Base-by-base conservation (phyloP, 1,140 invertebrate species). In the Laodelphax striatellus region DNA sequence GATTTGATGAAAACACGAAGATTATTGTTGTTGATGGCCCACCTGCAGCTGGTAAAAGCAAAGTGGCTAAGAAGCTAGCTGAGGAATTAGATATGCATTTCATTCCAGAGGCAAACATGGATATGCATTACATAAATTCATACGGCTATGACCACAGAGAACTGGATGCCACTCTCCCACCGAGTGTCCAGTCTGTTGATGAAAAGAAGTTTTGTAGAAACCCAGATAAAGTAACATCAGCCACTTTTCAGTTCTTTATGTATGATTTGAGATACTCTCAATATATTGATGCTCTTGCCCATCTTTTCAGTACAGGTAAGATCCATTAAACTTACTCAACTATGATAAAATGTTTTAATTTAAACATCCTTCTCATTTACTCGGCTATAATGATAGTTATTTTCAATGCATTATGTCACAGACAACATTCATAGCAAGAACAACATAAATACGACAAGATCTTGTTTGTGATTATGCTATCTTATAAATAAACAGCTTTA, bases 1-100 rank as follows among this genome's bases (percentile, higher is more conserved):
- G 68, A 24, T 64, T 66, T 52, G 80, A 85, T 70, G 80, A 84
- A 58, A 83, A 86, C 65, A 76, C 78, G 8, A 83, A 84, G 72
- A 62, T 90, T 6, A 82, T 97, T 52, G 80, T 90, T 2, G 84
- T 97, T 0, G 94, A 97, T 66, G 94, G 93, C 0, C 88, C 88
- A 2, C 77, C 90, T 31, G 88, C 83, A 5, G 73, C 80, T 13
- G 91, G 92, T 14, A 97, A 97, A 74, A 79, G 81, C 0, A 77
- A 82, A 57, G 82, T 97, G 66, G 92, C 91, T 1, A 79, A 85
- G 70, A 68, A 83, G 64, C 69, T 97, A 2, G 93, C 93, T 0
- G 80, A 88, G 5, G 85, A 92, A 62, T 80, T 97, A 19, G 93
- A 87, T 58, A 90, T 97, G 85, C 70, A 81, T 22, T 90, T 93